phyloP scores from a whole-genome alignment of 2,113 vertebrate species.

The Origma solitaria region DNA sequence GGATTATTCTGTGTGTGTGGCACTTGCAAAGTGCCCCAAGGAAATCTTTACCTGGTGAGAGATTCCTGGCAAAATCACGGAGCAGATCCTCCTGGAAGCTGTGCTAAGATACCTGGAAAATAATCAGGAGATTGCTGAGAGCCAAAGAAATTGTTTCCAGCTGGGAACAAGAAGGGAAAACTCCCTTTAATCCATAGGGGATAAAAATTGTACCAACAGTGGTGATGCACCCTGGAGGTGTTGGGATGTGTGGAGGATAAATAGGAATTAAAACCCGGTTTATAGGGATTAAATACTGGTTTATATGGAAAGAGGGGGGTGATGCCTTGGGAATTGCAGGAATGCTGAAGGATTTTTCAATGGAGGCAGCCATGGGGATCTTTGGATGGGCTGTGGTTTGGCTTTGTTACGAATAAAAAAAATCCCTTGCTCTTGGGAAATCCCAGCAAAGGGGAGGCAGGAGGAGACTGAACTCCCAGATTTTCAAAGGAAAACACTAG shows the following conservation, averaged over 20 bases:
- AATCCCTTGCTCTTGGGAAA: not conserved
- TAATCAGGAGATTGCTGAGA: not conserved
- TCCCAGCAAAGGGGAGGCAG: not conserved
- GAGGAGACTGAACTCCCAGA: not conserved
- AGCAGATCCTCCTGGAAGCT: not conserved
- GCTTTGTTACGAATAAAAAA: not conserved
- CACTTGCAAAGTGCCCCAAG: not conserved
- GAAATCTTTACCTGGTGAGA: not conserved
- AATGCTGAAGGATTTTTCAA: not conserved
- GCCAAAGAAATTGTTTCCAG: not conserved
- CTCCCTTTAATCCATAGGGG: not conserved
- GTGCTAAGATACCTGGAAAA: not conserved
- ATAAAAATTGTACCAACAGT: not conserved
- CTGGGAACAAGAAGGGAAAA: not conserved
- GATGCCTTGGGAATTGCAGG: not conserved
- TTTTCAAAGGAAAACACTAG: not conserved
- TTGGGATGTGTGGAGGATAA: not conserved
- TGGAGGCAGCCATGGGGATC: accelerated
- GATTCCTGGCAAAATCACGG: not conserved
- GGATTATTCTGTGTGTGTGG: accelerated
- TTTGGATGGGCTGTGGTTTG: not conserved
- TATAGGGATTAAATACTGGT: not conserved
- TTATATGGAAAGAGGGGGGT: not conserved
- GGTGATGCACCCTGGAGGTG: not conserved
- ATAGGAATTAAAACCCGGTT: not conserved